Evolutionary conservation across 2,888 invertebrate genomes (phyloP).

Genomic region (Dolichopus griseipennis): DNA sequence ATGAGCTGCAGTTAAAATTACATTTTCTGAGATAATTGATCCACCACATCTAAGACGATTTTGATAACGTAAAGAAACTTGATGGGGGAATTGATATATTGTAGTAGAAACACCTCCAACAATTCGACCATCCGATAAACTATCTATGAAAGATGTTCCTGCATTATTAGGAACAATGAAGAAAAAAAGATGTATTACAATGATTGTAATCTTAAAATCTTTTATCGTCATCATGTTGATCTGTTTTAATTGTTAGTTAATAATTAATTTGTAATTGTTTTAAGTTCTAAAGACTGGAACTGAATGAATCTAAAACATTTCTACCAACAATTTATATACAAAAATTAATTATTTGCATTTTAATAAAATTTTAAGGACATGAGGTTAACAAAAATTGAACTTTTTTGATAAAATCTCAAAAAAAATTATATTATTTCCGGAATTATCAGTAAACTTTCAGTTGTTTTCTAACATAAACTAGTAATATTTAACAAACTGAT

Average conservation of each 20-base stretch:
- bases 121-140: slow-evolving; percentile 34
- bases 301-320: background rate
- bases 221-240: too few species aligned
- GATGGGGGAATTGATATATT: slow-evolving; percentile 43
- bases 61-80: slow-evolving; percentile 41
- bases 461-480: too few species aligned
- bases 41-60: slow-evolving; percentile 44
- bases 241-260: too few species aligned
- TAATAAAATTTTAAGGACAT: background rate
- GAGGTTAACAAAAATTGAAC: background rate
- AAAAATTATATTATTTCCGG: background rate
- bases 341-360: background rate
- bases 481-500: too few species aligned
- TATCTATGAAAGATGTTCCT: background rate
- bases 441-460: background rate
- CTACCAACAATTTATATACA: background rate
- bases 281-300: background rate
- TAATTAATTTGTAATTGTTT: too few species aligned
- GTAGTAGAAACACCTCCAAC: slow-evolving; percentile 41
- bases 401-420: background rate
- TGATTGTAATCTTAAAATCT: background rate
- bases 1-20: slow-evolving; percentile 43
- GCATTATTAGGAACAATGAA: background rate
- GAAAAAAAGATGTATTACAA: background rate
- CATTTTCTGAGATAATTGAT: slow-evolving; percentile 34